Base-by-base conservation (phyloP, 2,113 vertebrate species). In the Misgurnus mizolepis region DNA sequence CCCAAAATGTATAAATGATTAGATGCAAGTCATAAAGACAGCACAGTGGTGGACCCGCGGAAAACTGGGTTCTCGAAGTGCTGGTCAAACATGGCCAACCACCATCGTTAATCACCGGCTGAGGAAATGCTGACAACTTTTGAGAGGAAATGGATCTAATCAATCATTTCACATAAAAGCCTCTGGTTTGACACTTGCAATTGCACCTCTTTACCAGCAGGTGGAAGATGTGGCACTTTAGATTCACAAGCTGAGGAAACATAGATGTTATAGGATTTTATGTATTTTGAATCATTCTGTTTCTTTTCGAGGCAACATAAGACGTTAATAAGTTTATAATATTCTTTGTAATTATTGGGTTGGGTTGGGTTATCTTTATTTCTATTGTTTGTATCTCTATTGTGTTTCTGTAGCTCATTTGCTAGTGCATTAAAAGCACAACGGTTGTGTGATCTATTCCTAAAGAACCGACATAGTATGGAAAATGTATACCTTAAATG, bases 81-180 rank as follows among this genome's bases (percentile, higher is more conserved):
- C 41, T 83, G 53, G 85, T 90, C 90, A 91, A 90, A 92, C 87
- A 89, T 83, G 82, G 87, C 87, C 87, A 84, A 85, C 87, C 85
- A 65, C 80, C 60, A 66, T 88, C 88, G 64, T 92, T 87, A 91
- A 93, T 93, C 91, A 92, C 68, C 75, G 75, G 41, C 83, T 86
- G 87, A 85, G 85, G 86, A 39, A 69, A 71, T 75, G 85, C 72
- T 76, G 83, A 76, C 43, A 74, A 79, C 85, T 60, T 77, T 82
- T 82, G 79, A 78, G 81, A 84, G 87, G 79, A 87, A 91, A 90
- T 88, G 84, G 80, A 86, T 66, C 78, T 74, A 80, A 90, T 91
- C 88, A 86, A 86, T 91, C 90, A 87, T 80, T 67, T 79, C 82
- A 90, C 86, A 81, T 85, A 73, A 88, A 88, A 78, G 62, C 22